These are phyloP conservation scores for Anthoscopus minutus DNA, from an alignment of 2,113 vertebrate genomes.

Conservation along the genomic window DNA sequence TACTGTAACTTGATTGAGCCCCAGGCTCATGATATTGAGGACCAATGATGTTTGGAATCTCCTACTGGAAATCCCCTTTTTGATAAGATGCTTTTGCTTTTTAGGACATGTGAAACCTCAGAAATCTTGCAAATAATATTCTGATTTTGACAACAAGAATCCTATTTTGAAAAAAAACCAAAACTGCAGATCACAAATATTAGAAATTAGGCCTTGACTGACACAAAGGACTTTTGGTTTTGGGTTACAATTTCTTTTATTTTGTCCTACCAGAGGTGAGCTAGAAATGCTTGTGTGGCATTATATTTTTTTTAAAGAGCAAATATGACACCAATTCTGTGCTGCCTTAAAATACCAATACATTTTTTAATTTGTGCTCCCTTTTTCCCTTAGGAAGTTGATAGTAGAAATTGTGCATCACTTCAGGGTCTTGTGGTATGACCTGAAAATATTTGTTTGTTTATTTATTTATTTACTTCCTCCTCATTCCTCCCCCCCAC, in stretches of 20 bases:
- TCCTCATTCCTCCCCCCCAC: rapidly evolving
- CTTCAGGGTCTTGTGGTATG: neutral
- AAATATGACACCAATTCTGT: neutral
- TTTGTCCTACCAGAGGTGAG: neutral
- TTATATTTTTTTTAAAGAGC: neutral
- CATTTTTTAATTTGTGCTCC: neutral
- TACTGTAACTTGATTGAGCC: neutral
- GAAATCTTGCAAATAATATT: neutral
- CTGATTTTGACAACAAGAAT: too few species aligned
- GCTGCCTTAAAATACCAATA: neutral
- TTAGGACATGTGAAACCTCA: neutral
- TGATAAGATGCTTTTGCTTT: neutral
- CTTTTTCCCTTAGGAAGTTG: neutral
- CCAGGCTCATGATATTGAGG: neutral
- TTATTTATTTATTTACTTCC: neutral
- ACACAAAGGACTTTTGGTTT: neutral
- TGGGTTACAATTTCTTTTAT: neutral
- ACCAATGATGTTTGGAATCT: neutral
- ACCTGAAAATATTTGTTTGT: neutral
- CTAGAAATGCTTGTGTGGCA: neutral
- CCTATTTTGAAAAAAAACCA: neutral
- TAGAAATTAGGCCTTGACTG: neutral
- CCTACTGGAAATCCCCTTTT: neutral
- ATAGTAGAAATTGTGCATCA: neutral
- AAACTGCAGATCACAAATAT: neutral